Evolutionary conservation across 2,888 invertebrate genomes (phyloP).

Genomic region (Cactoblastis cactorum): DNA sequence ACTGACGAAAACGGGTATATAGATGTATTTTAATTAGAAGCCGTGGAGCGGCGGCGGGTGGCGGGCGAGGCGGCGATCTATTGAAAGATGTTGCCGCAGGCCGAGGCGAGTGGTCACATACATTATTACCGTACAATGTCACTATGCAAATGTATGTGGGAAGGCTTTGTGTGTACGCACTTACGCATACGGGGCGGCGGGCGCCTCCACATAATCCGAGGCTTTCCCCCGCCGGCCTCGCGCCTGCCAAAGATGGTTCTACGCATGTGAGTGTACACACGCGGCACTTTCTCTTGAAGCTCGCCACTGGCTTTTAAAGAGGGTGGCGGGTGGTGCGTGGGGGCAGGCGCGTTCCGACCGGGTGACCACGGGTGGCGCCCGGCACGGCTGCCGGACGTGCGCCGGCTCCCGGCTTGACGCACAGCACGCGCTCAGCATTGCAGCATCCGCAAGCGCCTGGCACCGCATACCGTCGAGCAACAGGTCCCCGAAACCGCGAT

Average conservation of each 20-base stretch:
- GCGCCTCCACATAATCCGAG: slow-evolving; percentile 71
- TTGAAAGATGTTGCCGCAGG: slow-evolving; percentile 67
- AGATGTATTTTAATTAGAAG: slow-evolving; percentile 53
- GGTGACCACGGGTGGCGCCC: slow-evolving; percentile 79
- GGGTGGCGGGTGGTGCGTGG: slow-evolving; percentile 58
- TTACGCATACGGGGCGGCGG: slow-evolving; percentile 72
- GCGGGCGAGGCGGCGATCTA: slow-evolving; percentile 47
- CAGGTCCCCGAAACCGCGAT: slow-evolving; percentile 20
- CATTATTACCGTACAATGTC: slow-evolving; percentile 78
- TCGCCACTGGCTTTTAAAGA: slow-evolving; percentile 81
- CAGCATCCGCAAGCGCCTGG: neutral
- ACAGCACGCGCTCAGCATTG: slow-evolving; percentile 19
- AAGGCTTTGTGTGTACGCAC: slow-evolving; percentile 77
- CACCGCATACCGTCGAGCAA: slow-evolving; percentile 20
- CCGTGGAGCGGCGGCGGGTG: slow-evolving; percentile 29
- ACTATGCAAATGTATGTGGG: slow-evolving; percentile 79
- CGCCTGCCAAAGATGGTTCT: slow-evolving; percentile 70
- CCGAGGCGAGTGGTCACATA: slow-evolving; percentile 73
- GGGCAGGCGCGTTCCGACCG: slow-evolving; percentile 62
- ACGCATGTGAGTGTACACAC: slow-evolving; percentile 76
- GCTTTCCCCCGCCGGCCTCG: slow-evolving; percentile 54
- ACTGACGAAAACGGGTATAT: slow-evolving; percentile 29
- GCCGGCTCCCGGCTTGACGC: slow-evolving; percentile 36
- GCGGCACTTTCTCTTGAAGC: slow-evolving; percentile 81
- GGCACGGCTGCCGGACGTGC: slow-evolving; percentile 45